A percentile compares a stretch with the other conserved stretches of the same genome.
phyloP scores from a whole-genome alignment of 2,797 vertebrate genomes.

The Carcharodon carcharias region DNA sequence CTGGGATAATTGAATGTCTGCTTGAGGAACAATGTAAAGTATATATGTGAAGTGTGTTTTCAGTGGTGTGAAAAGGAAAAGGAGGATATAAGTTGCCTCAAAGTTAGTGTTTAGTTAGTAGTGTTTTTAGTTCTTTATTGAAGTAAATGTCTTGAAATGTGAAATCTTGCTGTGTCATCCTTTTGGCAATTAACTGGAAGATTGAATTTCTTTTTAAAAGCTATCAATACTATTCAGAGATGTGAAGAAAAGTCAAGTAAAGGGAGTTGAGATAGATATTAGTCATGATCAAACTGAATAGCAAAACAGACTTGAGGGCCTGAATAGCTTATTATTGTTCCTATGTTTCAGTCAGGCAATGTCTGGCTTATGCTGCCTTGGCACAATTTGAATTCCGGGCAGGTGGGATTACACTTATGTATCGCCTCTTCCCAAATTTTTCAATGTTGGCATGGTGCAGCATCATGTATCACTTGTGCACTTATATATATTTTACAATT shows the following conservation, averaged over 20 bases:
- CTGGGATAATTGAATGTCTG: too few species aligned
- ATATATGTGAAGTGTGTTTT: too few species aligned
- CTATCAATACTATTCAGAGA: background rate
- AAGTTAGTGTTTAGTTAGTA: too few species aligned
- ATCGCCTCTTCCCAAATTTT: too few species aligned
- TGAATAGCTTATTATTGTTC: background rate
- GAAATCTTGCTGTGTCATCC: too few species aligned
- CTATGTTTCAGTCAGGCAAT: background rate
- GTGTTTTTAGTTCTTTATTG: too few species aligned
- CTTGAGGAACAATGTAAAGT: too few species aligned
- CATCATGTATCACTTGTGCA: background rate
- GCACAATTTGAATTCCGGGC: background rate
- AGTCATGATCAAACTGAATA: background rate
- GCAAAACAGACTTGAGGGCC: background rate
- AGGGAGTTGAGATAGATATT: background rate
- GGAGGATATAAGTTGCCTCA: too few species aligned
- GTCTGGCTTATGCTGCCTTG: background rate
- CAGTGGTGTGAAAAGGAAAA: too few species aligned
- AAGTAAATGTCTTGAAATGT: too few species aligned
- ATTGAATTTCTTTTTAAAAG: background rate
- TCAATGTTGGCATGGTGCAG: background rate
- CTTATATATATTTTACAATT: background rate
- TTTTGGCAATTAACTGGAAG: too few species aligned
- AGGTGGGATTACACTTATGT: background rate
- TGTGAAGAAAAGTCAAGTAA: background rate